phyloP scores from a whole-genome alignment of 2,797 vertebrate genomes.

The Myotis pilosus region DNA sequence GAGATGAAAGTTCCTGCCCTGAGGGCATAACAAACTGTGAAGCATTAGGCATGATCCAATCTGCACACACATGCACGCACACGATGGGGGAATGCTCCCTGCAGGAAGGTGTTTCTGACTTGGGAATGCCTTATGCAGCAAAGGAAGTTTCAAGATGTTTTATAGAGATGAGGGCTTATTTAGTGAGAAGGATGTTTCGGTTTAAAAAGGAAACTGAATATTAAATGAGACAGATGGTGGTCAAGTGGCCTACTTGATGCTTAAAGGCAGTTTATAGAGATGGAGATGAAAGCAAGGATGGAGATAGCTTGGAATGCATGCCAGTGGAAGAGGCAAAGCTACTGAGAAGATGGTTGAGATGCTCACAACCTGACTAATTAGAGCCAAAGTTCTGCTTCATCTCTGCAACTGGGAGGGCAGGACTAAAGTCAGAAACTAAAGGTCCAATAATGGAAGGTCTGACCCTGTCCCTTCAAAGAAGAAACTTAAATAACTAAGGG shows the following conservation, averaged over 20 bases:
- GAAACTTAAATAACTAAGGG: background rate
- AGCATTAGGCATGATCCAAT: background rate
- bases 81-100: background rate
- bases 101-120: background rate
- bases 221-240: background rate
- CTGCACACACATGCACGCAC: background rate
- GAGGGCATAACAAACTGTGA: background rate
- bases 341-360: background rate
- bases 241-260: background rate
- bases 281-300: background rate
- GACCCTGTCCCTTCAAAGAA: background rate
- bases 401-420: background rate
- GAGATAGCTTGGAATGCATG: background rate
- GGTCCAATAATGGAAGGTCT: background rate
- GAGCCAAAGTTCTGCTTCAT: background rate
- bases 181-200: background rate
- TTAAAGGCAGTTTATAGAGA: background rate
- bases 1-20: slow-evolving; percentile 40
- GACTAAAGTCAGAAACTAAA: background rate
- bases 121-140: background rate
- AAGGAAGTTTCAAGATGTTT: background rate
- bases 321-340: background rate
- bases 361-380: background rate
- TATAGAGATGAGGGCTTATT: background rate
- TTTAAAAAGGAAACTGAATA: background rate